Evolutionary conservation across 1,140 invertebrate species (phyloP), one percentile per base, ranked within the genome.

Genomic region (Ridgeia piscesae): DNA sequence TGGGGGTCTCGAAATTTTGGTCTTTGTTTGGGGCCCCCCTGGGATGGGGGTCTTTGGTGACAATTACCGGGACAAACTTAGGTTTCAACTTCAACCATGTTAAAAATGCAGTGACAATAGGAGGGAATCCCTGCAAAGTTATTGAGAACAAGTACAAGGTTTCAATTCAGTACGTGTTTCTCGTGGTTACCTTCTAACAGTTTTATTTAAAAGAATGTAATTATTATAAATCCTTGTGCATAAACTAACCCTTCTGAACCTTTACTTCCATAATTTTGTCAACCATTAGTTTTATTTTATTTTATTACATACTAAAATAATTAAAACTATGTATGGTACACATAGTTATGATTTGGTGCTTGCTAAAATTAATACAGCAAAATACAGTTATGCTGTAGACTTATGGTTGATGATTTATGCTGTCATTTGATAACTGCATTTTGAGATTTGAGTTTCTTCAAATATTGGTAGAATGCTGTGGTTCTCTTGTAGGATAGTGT

Each of bases 61-160:
- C 98, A 31, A 99, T 99, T 93, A 98, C 98, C 96, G 99, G 99
- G 9, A 98, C 98, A 94, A 99, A 99, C 96, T 96, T 99, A 34
- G 99, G 99, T 0, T 96, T 99, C 90, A 97, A 97, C 94, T 97
- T 98, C 94, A 98, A 98, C 94, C 98, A 99, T 96, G 98, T 99
- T 0, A 96, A 97, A 77, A 98, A 98, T 17, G 98, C 98, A 96
- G 98, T 99, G 92, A 97, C 97, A 17, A 98, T 99, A 94, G 99
- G 98, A 0, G 97, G 98, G 93, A 97, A 98, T 6, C 97, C 98
- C 0, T 99, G 99, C 96, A 21, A 35, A 42, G 88, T 99, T 34
- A 97, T 98, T 0, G 97, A 98, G 93, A 99, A 99, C 96, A 97
- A 98, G 0, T 99, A 98, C 0, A 98, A 99, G 0, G 97, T 94